These are phyloP conservation scores for Ectropis grisescens DNA, from an alignment of 1,140 invertebrate species.

Conservation along the genomic window DNA sequence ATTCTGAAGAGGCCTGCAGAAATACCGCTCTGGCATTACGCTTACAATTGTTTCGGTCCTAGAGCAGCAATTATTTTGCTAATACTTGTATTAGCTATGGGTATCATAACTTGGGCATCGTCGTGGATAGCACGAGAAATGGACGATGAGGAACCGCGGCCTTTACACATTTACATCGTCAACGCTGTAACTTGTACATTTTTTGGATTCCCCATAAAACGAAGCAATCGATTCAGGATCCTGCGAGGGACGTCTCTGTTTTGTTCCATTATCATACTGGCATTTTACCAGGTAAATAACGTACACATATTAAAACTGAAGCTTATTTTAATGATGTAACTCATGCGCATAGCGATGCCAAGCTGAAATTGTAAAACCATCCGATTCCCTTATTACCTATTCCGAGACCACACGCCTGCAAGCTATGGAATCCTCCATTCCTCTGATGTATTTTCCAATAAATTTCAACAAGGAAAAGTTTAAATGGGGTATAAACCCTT, in stretches of 20 bases:
- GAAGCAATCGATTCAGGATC: slow-evolving; percentile 1
- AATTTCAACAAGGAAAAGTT: too few species aligned
- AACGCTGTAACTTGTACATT: slow-evolving; percentile 3
- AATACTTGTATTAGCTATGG: slow-evolving; percentile 1
- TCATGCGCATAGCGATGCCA: too few species aligned
- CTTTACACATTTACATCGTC: slow-evolving; percentile 1
- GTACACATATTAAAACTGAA: too few species aligned
- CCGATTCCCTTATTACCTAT: too few species aligned
- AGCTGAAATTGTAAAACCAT: too few species aligned
- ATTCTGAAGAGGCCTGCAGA: slow-evolving; percentile 3
- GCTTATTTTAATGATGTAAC: too few species aligned
- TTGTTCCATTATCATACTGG: slow-evolving; percentile 9
- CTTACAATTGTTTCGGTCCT: slow-evolving; percentile 4
- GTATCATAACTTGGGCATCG: slow-evolving; percentile 1
- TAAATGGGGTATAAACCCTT: too few species aligned
- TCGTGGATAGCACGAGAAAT: neutral
- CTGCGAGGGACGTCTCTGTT: slow-evolving; percentile 7
- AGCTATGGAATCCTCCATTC: too few species aligned
- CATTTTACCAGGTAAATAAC: slow-evolving; percentile 14
- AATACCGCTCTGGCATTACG: slow-evolving; percentile 13
- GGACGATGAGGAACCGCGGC: neutral
- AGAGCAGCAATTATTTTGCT: slow-evolving; percentile 1
- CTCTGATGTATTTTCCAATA: too few species aligned
- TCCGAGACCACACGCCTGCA: too few species aligned
- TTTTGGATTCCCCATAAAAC: slow-evolving; percentile 10